phyloP scores from a whole-genome alignment of 2,113 vertebrate genomes.

The Hyperoodon ampullatus region DNA sequence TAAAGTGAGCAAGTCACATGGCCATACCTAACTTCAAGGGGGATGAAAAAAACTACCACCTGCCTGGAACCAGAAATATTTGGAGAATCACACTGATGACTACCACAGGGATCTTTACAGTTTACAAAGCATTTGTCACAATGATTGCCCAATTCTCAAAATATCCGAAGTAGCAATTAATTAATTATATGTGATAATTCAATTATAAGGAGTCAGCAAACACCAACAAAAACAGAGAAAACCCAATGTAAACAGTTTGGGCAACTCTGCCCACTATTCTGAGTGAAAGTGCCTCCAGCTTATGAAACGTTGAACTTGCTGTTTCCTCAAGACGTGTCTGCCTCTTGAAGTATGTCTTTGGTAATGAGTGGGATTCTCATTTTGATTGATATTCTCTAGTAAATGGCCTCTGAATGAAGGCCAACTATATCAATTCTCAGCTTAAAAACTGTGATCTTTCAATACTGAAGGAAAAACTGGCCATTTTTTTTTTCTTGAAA shows the following conservation, averaged over 20 bases:
- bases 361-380: not conserved
- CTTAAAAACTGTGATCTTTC: not conserved
- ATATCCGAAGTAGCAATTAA: not conserved
- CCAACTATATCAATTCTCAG: not conserved
- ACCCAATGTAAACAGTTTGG: not conserved
- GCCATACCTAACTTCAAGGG: not conserved
- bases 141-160: not conserved
- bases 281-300: not conserved
- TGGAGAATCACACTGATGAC: not conserved
- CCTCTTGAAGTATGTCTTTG: not conserved
- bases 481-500: not conserved
- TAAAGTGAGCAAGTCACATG: not conserved
- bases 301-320: not conserved
- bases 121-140: not conserved
- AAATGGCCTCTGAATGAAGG: not conserved
- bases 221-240: constrained; percentile 11
- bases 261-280: not conserved
- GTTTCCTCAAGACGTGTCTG: not conserved
- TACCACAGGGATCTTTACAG: not conserved
- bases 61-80: not conserved
- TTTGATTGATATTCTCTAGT: not conserved
- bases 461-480: not conserved
- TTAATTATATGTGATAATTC: not conserved
- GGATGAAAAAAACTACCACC: not conserved
- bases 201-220: not conserved